These are phyloP conservation scores for Jaculus jaculus DNA, from an alignment of 2,113 vertebrate species.

Conservation along the genomic window DNA sequence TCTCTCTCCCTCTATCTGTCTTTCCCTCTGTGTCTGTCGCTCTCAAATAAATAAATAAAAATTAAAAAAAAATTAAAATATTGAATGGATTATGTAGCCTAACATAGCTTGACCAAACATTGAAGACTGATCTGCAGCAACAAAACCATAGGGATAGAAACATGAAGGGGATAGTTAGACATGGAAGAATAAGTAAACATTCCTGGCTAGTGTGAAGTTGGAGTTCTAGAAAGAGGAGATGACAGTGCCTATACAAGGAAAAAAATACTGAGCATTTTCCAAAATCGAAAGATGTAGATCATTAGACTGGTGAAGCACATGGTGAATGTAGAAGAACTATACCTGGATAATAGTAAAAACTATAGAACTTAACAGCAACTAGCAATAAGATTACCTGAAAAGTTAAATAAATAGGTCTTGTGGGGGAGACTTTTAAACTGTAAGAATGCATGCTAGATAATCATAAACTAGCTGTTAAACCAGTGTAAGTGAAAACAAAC, in stretches of 20 bases:
- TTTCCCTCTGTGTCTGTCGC: too few species aligned
- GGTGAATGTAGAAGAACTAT: conserved; percentile 12
- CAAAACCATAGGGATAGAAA: neutral
- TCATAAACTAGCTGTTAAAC: neutral
- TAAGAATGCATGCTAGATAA: neutral
- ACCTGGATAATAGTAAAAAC: neutral
- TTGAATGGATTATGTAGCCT: neutral
- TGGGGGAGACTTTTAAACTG: neutral
- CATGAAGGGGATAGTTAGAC: neutral
- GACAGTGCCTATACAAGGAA: conserved; percentile 34
- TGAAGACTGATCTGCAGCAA: neutral
- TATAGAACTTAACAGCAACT: neutral
- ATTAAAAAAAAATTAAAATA: too few species aligned
- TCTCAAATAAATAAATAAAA: too few species aligned
- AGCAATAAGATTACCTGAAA: conserved; percentile 5
- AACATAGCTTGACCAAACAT: neutral
- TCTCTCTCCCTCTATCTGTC: too few species aligned
- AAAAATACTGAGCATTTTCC: neutral
- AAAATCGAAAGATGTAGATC: conserved; percentile 32
- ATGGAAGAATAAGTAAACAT: neutral
- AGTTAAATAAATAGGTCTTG: neutral
- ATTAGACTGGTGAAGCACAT: conserved; percentile 18
- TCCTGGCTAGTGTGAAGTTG: neutral
- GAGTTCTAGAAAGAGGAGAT: conserved; percentile 1
- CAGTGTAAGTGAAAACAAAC: conserved; percentile 25